A percentile compares a stretch with the other conserved stretches of the same genome.
Conservation (phyloP, 2,113 vertebrate genomes). For the Thinocorus orbignyianus region DNA sequence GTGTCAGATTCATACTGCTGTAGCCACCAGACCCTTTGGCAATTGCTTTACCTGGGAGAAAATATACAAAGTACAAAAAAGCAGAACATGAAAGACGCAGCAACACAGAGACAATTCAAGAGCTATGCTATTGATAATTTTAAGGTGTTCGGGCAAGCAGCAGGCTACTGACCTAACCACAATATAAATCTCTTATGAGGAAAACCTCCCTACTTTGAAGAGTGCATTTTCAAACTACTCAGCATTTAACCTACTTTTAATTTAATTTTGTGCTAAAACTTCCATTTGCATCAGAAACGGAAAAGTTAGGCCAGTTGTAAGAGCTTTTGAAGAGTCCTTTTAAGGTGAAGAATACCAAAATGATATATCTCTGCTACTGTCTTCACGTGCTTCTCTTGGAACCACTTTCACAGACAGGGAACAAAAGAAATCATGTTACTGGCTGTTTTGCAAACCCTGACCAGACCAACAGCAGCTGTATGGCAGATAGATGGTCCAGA, state of each 20-base stretch:
- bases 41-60: background rate
- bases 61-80: background rate
- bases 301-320: background rate
- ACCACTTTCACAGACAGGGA: background rate
- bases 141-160: background rate
- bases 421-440: background rate
- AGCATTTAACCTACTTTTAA: background rate
- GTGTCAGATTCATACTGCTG: background rate
- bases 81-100: background rate
- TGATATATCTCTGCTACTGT: background rate
- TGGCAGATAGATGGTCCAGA: background rate
- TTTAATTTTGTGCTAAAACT: background rate
- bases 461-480: background rate
- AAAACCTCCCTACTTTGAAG: background rate
- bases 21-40: background rate
- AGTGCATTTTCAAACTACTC: background rate
- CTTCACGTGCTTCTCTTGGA: background rate
- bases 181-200: background rate
- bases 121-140: background rate
- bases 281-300: background rate
- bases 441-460: background rate
- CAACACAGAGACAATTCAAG: background rate
- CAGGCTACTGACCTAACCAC: background rate
- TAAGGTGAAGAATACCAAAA: background rate
- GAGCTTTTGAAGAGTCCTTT: background rate